A percentile compares a stretch with the other conserved stretches of the same genome.
These are phyloP conservation scores for Gorilla gorilla DNA, from an alignment of 2,113 vertebrate genomes.

Conservation along the genomic window DNA sequence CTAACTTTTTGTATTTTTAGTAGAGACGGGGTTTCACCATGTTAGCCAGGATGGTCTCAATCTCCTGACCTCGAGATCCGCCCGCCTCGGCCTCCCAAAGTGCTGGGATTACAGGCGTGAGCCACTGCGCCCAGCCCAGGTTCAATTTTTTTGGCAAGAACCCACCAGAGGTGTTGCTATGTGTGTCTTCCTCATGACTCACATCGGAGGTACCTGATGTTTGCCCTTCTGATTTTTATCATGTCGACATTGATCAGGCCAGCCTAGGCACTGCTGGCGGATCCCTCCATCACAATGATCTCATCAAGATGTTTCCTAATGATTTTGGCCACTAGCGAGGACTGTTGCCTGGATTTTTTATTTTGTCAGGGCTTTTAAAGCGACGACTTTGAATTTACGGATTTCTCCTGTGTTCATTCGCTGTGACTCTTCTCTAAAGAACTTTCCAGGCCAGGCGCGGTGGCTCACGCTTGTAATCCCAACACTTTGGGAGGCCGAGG, in stretches of 20 bases:
- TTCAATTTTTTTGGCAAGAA: neutral
- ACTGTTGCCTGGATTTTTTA: neutral
- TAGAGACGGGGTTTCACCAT: too few relatives aligned
- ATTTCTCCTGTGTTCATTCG: neutral
- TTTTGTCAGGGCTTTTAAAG: neutral
- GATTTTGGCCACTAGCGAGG: too few relatives aligned
- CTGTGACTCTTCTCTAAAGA: neutral
- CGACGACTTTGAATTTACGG: neutral
- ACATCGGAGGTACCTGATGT: neutral
- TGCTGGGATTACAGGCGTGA: too few relatives aligned
- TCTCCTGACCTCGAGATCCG: too few relatives aligned
- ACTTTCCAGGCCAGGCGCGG: too few relatives aligned
- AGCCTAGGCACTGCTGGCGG: neutral
- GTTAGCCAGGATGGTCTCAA: too few relatives aligned
- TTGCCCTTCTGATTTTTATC: neutral
- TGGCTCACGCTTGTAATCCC: too few relatives aligned
- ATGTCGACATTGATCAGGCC: fast-evolving
- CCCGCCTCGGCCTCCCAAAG: too few relatives aligned
- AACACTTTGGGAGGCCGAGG: too few relatives aligned
- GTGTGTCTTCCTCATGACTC: fast-evolving
- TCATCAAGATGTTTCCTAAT: neutral
- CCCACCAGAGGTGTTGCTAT: fast-evolving
- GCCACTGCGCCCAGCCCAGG: neutral
- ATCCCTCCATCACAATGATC: fast-evolving
- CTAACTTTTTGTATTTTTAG: too few relatives aligned